These are phyloP conservation scores for Apis florea DNA, from an alignment of 1,140 invertebrate genomes.

Conservation along the genomic window DNA sequence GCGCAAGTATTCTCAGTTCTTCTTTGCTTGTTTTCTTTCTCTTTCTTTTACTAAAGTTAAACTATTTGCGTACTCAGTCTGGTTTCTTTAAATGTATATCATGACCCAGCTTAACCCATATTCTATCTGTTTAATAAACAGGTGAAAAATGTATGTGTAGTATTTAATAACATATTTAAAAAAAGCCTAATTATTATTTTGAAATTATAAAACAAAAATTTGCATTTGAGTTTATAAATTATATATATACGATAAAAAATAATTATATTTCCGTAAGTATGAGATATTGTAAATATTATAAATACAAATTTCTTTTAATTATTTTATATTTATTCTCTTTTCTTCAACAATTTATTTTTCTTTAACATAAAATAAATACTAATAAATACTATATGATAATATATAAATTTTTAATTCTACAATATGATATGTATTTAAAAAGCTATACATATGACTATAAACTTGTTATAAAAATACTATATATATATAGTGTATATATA, in stretches of 20 bases:
- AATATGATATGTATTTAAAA: neutral
- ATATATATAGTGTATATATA: no score
- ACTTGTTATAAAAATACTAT: slow-evolving; percentile 12
- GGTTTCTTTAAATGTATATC: slow-evolving; percentile 23
- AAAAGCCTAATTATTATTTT: no score
- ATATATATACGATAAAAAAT: neutral
- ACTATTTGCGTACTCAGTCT: slow-evolving; percentile 22
- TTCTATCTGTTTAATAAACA: slow-evolving; percentile 14
- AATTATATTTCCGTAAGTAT: neutral
- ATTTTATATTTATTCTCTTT: neutral
- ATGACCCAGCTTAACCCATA: slow-evolving; percentile 19
- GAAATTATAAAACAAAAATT: neutral
- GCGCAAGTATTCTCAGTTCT: slow-evolving; percentile 61
- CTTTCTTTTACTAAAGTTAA: neutral
- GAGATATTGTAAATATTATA: neutral
- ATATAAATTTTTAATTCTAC: neutral
- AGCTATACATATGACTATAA: neutral
- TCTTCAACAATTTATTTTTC: neutral
- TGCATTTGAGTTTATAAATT: neutral
- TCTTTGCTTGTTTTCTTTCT: neutral
- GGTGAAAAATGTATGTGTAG: neutral
- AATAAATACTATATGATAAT: neutral
- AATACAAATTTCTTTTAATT: neutral
- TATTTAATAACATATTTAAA: no score
- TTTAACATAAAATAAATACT: neutral